Conservation (phyloP, 1,140 invertebrate genomes). For the Saccostrea glomerata region DNA sequence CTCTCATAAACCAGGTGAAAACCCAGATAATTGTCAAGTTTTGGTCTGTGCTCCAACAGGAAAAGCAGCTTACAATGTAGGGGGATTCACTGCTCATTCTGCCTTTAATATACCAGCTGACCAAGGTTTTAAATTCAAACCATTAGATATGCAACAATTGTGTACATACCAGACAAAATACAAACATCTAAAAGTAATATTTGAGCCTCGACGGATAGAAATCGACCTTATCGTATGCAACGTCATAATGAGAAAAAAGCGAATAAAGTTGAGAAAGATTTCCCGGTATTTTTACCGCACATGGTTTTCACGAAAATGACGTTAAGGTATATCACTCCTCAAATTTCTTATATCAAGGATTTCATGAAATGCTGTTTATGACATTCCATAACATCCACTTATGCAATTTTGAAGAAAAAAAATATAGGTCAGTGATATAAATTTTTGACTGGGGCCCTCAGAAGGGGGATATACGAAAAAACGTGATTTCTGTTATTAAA, state of each 20-base stretch:
- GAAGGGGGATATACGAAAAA: not conserved
- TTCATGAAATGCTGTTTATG: too few species aligned
- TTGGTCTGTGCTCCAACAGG: constrained; percentile 55
- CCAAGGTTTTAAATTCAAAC: constrained; percentile 56
- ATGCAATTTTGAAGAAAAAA: too few species aligned
- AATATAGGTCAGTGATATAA: not conserved
- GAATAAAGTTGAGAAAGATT: too few species aligned
- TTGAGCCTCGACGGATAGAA: too few species aligned
- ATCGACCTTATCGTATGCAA: too few species aligned
- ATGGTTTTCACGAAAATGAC: too few species aligned
- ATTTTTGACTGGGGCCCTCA: not conserved
- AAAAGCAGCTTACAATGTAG: constrained; percentile 53
- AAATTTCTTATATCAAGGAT: too few species aligned
- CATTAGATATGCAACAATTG: constrained; percentile 46
- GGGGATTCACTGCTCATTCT: constrained; percentile 40
- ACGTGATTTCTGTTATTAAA: not conserved
- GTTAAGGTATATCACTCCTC: too few species aligned
- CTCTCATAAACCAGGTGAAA: not conserved
- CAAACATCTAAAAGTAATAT: constrained; percentile 40
- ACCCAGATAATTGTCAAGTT: constrained; percentile 39
- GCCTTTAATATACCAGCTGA: constrained; percentile 53
- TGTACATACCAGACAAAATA: constrained; percentile 37
- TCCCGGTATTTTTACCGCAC: too few species aligned
- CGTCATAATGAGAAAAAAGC: too few species aligned
- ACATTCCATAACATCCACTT: too few species aligned